Evolutionary conservation across 2,113 vertebrate species (phyloP).

Genomic region (Actenoides lindsayi): DNA sequence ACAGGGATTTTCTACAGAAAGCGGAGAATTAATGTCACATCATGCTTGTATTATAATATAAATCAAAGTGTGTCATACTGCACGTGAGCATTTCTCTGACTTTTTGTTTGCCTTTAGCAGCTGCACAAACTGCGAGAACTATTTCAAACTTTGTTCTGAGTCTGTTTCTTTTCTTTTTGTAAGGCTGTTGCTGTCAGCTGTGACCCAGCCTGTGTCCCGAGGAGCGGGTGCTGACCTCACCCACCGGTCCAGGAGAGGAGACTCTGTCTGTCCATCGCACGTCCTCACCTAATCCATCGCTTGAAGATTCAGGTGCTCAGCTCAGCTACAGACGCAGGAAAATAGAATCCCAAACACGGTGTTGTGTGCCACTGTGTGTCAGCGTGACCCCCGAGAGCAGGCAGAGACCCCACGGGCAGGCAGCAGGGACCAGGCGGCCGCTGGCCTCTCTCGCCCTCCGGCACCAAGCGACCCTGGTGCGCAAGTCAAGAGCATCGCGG

Average conservation of each 20-base stretch:
- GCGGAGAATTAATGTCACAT: not conserved
- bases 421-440: accelerated
- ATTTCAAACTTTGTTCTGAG: not conserved
- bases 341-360: accelerated
- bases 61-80: not conserved
- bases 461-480: accelerated
- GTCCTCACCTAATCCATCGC: not conserved
- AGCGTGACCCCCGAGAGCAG: accelerated
- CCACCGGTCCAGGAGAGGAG: accelerated
- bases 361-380: accelerated
- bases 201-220: accelerated
- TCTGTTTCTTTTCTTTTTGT: not conserved
- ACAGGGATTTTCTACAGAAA: not conserved
- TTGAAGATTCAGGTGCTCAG: not conserved
- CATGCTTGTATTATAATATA: not conserved
- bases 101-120: not conserved
- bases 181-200: accelerated
- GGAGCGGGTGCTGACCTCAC: not conserved
- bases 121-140: not conserved
- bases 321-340: not conserved
- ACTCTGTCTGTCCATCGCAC: accelerated
- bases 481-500: accelerated
- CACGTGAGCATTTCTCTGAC: not conserved
- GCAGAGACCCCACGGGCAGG: not conserved
- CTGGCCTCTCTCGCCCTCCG: accelerated